A percentile compares a stretch with the other conserved stretches of the same genome.
Conservation (phyloP, 1,140 invertebrate species). For the Habropoda laboriosa region DNA sequence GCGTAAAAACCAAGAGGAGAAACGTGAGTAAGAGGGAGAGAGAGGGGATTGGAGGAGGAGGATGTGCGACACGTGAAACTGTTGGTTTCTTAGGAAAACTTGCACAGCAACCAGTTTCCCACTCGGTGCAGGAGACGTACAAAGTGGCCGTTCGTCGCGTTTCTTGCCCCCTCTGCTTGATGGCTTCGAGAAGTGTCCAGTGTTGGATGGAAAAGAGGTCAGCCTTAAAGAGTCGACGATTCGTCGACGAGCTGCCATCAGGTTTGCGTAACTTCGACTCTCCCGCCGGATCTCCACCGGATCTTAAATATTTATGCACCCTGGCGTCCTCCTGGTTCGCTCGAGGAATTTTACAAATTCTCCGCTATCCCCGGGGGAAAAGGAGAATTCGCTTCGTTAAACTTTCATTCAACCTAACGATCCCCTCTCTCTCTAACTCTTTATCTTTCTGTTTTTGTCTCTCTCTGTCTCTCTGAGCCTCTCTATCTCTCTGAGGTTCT, state of each 20-base stretch:
- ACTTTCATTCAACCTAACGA: conserved; percentile 34
- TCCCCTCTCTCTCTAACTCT: too few relatives aligned
- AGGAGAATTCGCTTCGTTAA: conserved; percentile 28
- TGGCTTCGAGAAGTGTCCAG: neutral
- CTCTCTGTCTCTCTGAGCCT: too few relatives aligned
- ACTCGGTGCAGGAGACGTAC: neutral
- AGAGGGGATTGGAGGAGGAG: neutral
- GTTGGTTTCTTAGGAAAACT: too few relatives aligned
- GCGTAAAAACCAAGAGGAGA: too few relatives aligned
- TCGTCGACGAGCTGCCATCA: conserved; percentile 9
- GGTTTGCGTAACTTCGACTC: conserved; percentile 20
- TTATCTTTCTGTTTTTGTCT: neutral
- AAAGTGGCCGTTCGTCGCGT: neutral
- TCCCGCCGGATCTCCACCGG: neutral
- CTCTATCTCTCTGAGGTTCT: too few relatives aligned
- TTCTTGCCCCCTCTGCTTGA: too few relatives aligned
- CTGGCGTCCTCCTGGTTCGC: neutral
- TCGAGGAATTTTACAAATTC: conserved; percentile 37
- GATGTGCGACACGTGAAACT: conserved; percentile 6
- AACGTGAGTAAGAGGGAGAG: too few relatives aligned
- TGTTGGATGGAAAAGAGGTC: conserved; percentile 36
- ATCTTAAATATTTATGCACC: conserved; percentile 50
- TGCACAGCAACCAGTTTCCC: too few relatives aligned
- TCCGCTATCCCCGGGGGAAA: neutral
- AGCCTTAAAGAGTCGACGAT: conserved; percentile 50